Percentiles rank a stretch among this genome's conserved stretches.
phyloP scores from a whole-genome alignment of 2,113 vertebrate species.

The Dissostichus mawsoni region DNA sequence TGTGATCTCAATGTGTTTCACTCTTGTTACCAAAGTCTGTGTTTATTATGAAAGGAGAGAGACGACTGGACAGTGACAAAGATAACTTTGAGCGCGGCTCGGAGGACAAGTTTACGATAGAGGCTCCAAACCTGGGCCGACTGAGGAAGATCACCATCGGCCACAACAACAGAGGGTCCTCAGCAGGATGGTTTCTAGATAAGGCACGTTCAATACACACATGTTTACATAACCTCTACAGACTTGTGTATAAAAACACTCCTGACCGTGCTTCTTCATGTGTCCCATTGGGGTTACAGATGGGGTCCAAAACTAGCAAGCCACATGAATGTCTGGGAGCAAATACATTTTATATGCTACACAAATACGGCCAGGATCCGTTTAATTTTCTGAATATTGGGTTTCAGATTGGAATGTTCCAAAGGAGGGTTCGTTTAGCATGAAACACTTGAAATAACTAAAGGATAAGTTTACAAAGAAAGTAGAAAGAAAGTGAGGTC shows the following conservation, averaged over 20 bases:
- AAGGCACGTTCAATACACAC: constrained; percentile 80
- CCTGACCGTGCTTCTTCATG: not conserved
- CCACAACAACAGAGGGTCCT: constrained; percentile 95
- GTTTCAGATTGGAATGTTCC: too few relatives aligned
- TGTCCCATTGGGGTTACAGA: not conserved
- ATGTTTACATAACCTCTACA: constrained; percentile 14
- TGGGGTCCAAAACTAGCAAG: too few relatives aligned
- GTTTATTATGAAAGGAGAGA: constrained; percentile 85
- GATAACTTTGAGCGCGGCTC: constrained; percentile 96
- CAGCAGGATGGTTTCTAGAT: constrained; percentile 95
- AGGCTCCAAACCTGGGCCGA: constrained; percentile 92
- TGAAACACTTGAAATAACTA: too few relatives aligned
- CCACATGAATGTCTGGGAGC: too few relatives aligned
- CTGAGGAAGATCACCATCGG: constrained; percentile 94
- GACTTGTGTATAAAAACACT: not conserved
- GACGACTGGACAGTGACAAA: constrained; percentile 93
- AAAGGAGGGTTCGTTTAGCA: too few relatives aligned
- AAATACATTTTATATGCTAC: too few relatives aligned
- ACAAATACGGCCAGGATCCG: too few relatives aligned
- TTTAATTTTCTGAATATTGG: too few relatives aligned
- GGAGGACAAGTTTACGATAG: constrained; percentile 95
- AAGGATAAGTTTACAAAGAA: too few relatives aligned
- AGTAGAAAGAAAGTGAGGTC: too few relatives aligned
- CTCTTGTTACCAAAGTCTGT: not conserved
- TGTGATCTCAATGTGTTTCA: not conserved